Evolutionary conservation across 2,888 invertebrate genomes (phyloP).

Genomic region (Achlya flavicornis): DNA sequence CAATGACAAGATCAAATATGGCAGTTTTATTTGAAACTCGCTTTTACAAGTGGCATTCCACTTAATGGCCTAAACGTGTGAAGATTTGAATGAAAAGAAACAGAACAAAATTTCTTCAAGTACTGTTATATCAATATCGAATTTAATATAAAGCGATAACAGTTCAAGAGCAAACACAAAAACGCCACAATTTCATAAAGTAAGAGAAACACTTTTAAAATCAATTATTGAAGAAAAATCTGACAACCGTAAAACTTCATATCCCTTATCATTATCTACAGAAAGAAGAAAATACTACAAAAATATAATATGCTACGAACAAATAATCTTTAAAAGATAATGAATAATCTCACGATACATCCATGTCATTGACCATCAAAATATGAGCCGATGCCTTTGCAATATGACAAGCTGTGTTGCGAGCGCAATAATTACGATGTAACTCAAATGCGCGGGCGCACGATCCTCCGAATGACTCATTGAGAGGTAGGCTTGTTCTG

Average conservation of each 20-base stretch:
- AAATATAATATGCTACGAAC: neutral
- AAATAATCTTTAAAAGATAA: neutral
- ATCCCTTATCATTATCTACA: neutral
- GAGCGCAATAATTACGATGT: conserved; percentile 6
- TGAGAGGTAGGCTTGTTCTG: conserved; percentile 1
- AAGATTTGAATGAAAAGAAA: neutral
- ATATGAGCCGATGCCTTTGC: neutral
- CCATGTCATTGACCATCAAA: conserved; percentile 5
- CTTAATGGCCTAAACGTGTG: neutral
- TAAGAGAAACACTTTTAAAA: neutral
- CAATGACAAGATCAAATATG: neutral
- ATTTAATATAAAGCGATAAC: neutral
- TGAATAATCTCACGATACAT: neutral
- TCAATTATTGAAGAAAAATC: neutral
- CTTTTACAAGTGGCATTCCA: neutral
- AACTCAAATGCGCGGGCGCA: conserved; percentile 6
- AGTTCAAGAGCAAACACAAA: neutral
- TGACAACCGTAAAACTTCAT: neutral
- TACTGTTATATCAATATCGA: too few relatives aligned
- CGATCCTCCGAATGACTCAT: conserved; percentile 7
- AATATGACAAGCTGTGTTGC: neutral
- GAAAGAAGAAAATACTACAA: neutral
- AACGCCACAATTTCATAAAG: too few relatives aligned
- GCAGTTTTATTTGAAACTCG: neutral
- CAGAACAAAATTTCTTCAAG: too few relatives aligned